Conservation (phyloP, 2,797 vertebrate genomes). For the Scleropages formosus region DNA sequence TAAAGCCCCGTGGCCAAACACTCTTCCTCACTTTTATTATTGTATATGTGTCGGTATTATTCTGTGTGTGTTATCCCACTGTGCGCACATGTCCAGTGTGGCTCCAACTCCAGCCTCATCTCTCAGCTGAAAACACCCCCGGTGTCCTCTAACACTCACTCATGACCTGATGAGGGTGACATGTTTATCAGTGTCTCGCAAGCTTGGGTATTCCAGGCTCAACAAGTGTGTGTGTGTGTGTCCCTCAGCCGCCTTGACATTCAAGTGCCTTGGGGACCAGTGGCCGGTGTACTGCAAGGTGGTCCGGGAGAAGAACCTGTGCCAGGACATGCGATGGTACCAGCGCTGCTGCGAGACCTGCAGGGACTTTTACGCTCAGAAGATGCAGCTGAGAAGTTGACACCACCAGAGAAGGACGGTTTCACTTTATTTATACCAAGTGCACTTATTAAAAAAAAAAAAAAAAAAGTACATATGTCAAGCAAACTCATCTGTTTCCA, state of each 20-base stretch:
- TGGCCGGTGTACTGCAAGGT: conserved; percentile 75
- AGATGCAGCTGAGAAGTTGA: conserved; percentile 76
- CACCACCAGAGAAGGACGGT: conserved; percentile 48
- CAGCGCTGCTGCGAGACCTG: conserved; percentile 74
- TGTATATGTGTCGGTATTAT: too few relatives aligned
- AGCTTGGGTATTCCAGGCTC: not conserved
- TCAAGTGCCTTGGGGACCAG: conserved; percentile 73
- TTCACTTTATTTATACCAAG: conserved; percentile 70
- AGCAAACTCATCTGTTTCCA: conserved; percentile 40
- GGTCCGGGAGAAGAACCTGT: conserved; percentile 73
- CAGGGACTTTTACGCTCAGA: conserved; percentile 75
- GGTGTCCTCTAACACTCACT: not conserved
- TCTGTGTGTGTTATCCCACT: too few relatives aligned
- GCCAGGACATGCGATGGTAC: conserved; percentile 76
- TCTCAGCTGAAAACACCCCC: not conserved
- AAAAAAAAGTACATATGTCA: not conserved
- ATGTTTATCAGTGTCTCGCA: not conserved
- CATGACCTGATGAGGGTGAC: not conserved
- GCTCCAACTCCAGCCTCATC: not conserved
- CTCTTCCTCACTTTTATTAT: too few relatives aligned
- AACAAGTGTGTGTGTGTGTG: not conserved
- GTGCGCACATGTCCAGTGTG: too few relatives aligned
- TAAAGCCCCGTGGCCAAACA: too few relatives aligned
- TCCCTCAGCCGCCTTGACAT: conserved; percentile 69
- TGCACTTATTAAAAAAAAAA: conserved; percentile 41